Base-by-base conservation (phyloP, 2,113 vertebrate genomes). In the Trogon melanurus region DNA sequence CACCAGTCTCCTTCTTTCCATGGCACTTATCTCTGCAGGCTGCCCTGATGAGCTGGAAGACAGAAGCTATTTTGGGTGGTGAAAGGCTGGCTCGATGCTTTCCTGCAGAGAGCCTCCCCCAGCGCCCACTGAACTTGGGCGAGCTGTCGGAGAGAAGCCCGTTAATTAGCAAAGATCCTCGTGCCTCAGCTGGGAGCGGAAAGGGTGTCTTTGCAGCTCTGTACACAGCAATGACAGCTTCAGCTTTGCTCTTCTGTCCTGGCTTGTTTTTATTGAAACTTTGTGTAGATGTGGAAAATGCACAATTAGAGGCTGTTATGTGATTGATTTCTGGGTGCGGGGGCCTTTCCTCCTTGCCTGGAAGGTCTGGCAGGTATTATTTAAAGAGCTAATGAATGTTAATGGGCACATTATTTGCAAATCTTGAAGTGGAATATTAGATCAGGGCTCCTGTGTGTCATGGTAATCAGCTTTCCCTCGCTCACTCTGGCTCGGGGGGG, bases 351-450 rank as follows among this genome's bases (percentile, higher is more conserved):
- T 96, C 79, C 85, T 78, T 80, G 92, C 95, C 95, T 96, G 79
- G 56, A 92, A 92, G 94, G 96, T 91, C 96, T 96, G 93, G 95
- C 94, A 96, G 96, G 96, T 97, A 97, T 97, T 95, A 96, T 97
- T 97, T 96, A 97, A 97, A 95, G 96, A 96, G 94, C 94, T 97
- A 96, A 97, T 97, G 96, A 96, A 97, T 97, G 96, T 96, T 96
- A 97, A 97, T 97, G 85, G 96, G 67, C 92, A 88, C 85, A 95
- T 96, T 97, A 96, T 97, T 97, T 97, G 96, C 96, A 97, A 97
- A 96, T 96, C 91, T 96, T 88, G 95, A 93, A 95, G 95, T 95
- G 92, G 96, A 96, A 95, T 96, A 97, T 96, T 89, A 96, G 96
- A 96, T 96, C 96, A 96, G 96, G 95, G 93, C 96, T 97, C 71